phyloP scores from a whole-genome alignment of 2,797 vertebrate genomes.

The Hafferia zeledoni region DNA sequence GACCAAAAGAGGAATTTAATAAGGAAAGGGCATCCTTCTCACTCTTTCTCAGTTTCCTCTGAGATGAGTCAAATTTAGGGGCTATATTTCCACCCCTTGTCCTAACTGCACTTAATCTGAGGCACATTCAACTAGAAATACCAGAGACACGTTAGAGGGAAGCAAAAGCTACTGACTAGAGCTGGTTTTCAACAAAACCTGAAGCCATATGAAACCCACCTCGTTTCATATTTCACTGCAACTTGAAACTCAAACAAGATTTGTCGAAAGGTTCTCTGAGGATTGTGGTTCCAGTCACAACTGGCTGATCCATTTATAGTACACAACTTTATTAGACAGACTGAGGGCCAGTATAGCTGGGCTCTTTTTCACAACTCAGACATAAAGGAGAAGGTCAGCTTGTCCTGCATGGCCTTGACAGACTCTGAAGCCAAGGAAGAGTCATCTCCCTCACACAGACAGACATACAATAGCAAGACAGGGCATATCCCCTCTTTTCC shows the following conservation, averaged over 20 bases:
- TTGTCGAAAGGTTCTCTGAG: conserved; percentile 41
- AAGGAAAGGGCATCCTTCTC: neutral
- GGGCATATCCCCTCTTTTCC: neutral
- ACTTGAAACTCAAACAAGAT: conserved; percentile 55
- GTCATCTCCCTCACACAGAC: neutral
- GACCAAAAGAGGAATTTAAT: neutral
- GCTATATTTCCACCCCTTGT: neutral
- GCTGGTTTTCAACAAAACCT: conserved; percentile 50
- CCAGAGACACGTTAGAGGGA: neutral
- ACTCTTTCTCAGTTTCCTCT: neutral
- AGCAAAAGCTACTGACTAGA: conserved; percentile 20
- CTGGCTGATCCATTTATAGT: conserved; percentile 38
- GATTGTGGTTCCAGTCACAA: conserved; percentile 25
- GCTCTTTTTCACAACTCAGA: neutral
- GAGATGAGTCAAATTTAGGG: neutral
- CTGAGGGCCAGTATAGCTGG: neutral
- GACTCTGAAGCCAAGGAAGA: neutral
- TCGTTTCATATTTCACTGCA: conserved; percentile 40
- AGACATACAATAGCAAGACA: neutral
- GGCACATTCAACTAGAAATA: neutral
- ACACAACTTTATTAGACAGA: neutral
- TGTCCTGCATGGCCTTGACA: neutral
- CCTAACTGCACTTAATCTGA: neutral
- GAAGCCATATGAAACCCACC: neutral
- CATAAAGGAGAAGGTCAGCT: neutral